phyloP scores from a whole-genome alignment of 2,888 invertebrate genomes.

The Baccha elongata region DNA sequence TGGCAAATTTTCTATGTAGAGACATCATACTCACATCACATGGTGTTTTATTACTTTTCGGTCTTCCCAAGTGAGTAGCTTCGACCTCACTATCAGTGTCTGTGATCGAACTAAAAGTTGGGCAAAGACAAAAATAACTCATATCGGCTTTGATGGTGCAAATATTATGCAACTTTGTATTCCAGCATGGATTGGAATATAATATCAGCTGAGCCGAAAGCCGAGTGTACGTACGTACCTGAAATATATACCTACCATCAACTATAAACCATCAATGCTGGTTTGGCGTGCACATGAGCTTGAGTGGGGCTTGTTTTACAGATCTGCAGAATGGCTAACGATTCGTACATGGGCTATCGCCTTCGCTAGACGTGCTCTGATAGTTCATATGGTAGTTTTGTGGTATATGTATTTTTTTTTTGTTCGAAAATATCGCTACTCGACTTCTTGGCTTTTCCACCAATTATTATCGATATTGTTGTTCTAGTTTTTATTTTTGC shows the following conservation, averaged over 20 bases:
- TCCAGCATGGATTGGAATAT: slow-evolving; percentile 42
- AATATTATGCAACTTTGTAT: slow-evolving; percentile 60
- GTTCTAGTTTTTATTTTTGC: background rate
- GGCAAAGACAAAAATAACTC: slow-evolving; percentile 43
- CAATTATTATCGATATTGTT: slow-evolving; percentile 1
- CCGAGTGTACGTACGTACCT: background rate
- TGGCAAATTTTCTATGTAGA: slow-evolving; percentile 13
- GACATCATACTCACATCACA: slow-evolving; percentile 12
- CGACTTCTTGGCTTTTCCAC: background rate
- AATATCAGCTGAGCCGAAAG: slow-evolving; percentile 24
- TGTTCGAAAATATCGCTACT: background rate
- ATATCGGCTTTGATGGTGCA: slow-evolving; percentile 37
- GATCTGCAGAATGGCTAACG: slow-evolving; percentile 61
- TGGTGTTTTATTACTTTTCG: slow-evolving; percentile 37
- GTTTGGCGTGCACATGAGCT: slow-evolving; percentile 17
- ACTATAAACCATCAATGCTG: background rate
- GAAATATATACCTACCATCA: slow-evolving; percentile 4
- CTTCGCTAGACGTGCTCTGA: slow-evolving; percentile 66
- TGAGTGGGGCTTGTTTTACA: slow-evolving; percentile 39
- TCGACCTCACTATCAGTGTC: slow-evolving; percentile 58
- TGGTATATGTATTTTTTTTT: slow-evolving; percentile 6
- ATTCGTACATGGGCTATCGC: slow-evolving; percentile 70
- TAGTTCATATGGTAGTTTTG: slow-evolving; percentile 36
- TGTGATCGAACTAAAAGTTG: slow-evolving; percentile 42
- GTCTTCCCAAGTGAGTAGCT: slow-evolving; percentile 46